phyloP scores from a whole-genome alignment of 2,113 vertebrate species.

The Hylia prasina region DNA sequence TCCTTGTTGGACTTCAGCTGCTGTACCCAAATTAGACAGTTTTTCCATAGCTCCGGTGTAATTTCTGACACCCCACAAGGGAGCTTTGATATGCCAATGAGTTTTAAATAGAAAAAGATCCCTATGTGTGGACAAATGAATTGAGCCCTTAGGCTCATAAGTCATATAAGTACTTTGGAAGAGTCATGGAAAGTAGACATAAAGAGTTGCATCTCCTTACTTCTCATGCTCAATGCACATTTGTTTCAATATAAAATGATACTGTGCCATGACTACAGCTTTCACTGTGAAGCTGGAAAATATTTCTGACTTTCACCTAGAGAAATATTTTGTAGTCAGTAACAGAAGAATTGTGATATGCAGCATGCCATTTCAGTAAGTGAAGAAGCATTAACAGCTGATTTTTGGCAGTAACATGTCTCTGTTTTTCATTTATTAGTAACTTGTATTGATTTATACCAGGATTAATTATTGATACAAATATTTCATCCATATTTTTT shows the following conservation, averaged over 20 bases:
- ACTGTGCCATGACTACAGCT: not conserved
- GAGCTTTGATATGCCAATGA: not conserved
- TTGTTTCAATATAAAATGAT: not conserved
- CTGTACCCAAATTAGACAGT: not conserved
- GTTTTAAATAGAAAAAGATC: not conserved
- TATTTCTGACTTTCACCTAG: not conserved
- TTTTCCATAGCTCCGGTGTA: not conserved
- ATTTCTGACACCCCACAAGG: not conserved
- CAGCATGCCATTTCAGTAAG: not conserved
- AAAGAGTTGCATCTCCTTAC: not conserved
- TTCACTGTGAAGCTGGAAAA: not conserved
- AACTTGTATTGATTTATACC: conserved; percentile 7
- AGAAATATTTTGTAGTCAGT: not conserved
- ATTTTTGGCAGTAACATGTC: not conserved
- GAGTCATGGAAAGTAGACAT: not conserved
- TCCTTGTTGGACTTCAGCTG: not conserved
- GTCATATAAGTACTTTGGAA: not conserved
- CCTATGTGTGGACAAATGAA: not conserved
- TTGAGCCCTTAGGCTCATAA: not conserved
- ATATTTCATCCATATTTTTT: conserved; percentile 24
- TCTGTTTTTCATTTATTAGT: conserved; percentile 19
- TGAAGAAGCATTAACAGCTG: not conserved
- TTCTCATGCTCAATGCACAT: not conserved
- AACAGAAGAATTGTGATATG: not conserved
- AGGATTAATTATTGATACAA: conserved; percentile 17